phyloP scores from a whole-genome alignment of 2,113 vertebrate species.

The Megaceryle torquata region DNA sequence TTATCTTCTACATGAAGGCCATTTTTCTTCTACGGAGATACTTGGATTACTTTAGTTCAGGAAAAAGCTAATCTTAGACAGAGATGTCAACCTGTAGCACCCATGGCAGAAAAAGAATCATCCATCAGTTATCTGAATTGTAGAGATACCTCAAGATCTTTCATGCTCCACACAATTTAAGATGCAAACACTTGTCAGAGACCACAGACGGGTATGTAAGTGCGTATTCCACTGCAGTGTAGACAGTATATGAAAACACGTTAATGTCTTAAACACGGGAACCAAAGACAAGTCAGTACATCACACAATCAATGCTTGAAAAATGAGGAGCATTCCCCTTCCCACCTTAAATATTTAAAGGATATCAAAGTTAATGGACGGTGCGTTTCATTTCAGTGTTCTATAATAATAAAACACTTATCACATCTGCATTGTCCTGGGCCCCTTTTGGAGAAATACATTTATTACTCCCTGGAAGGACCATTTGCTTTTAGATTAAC shows the following conservation, averaged over 20 bases:
- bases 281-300: background rate
- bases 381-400: background rate
- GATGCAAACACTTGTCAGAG: background rate
- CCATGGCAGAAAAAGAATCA: conserved; percentile 57
- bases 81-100: conserved; percentile 63
- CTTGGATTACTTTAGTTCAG: conserved; percentile 56
- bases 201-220: background rate
- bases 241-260: background rate
- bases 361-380: background rate
- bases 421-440: background rate
- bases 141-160: background rate
- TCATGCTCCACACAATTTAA: background rate
- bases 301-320: background rate
- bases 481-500: background rate
- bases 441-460: background rate
- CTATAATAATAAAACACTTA: background rate
- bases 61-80: conserved; percentile 52
- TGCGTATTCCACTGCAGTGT: background rate
- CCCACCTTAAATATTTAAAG: background rate
- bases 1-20: conserved; percentile 52
- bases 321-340: background rate
- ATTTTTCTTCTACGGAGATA: conserved; percentile 41
- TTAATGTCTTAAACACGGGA: background rate
- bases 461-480: background rate
- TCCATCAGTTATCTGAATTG: conserved; percentile 25